These are phyloP conservation scores for Tetranychus truncatus DNA, from an alignment of 2,888 invertebrate species.

Conservation along the genomic window DNA sequence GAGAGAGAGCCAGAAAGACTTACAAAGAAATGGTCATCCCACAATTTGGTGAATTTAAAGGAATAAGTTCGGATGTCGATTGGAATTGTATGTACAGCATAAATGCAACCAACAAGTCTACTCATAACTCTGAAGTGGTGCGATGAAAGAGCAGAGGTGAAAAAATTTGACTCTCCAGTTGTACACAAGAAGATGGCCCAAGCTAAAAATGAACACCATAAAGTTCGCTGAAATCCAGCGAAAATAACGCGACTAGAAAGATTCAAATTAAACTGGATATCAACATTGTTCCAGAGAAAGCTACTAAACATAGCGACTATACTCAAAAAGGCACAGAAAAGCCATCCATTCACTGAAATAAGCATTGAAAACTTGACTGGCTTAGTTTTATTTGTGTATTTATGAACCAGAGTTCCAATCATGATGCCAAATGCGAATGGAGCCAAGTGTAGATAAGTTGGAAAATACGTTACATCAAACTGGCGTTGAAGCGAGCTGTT, in stretches of 20 bases:
- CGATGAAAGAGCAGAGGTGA: neutral
- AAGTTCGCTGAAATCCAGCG: conserved; percentile 5
- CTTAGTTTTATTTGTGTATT: neutral
- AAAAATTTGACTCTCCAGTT: neutral
- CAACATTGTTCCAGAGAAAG: conserved; percentile 3
- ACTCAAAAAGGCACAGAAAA: conserved; percentile 13
- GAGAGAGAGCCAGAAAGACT: neutral
- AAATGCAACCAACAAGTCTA: neutral
- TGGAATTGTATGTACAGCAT: neutral
- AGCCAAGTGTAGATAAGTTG: conserved; percentile 18
- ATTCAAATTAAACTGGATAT: neutral
- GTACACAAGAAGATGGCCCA: conserved; percentile 6
- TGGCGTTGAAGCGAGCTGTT: neutral
- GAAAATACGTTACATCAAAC: conserved; percentile 5
- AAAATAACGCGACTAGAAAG: neutral
- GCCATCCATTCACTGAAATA: conserved; percentile 12
- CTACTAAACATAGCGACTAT: neutral
- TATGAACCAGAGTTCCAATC: conserved; percentile 15
- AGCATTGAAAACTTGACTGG: conserved; percentile 9
- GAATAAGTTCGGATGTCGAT: conserved; percentile 6
- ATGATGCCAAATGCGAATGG: conserved; percentile 17
- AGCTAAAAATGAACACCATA: conserved; percentile 11
- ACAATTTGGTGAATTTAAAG: neutral
- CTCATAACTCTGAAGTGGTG: neutral
- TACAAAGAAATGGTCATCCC: conserved; percentile 11